A percentile compares a stretch with the other conserved stretches of the same genome.
Conservation (phyloP, 2,797 vertebrate species). For the Periophthalmus magnuspinnatus region DNA sequence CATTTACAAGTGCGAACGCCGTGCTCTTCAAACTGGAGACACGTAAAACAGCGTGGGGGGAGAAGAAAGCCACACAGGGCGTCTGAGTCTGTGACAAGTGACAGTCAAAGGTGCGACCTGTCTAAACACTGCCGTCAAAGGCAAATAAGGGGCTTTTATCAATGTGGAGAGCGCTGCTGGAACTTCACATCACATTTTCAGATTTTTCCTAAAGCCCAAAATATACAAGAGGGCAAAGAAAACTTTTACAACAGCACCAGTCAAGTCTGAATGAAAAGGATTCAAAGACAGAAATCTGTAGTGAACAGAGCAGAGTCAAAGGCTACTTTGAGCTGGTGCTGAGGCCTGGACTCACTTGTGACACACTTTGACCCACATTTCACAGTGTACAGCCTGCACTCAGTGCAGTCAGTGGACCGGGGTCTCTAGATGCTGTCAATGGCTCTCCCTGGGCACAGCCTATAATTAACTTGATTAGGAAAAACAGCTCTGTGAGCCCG, state of each 20-base stretch:
- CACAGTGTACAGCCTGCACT: conserved; percentile 46
- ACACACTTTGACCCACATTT: conserved; percentile 59
- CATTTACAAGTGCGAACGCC: conserved; percentile 57
- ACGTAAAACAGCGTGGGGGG: conserved; percentile 13
- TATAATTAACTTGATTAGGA: conserved; percentile 79
- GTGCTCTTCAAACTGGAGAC: conserved; percentile 50
- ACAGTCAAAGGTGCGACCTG: conserved; percentile 23
- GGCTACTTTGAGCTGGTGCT: not conserved
- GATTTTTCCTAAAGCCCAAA: conserved; percentile 12
- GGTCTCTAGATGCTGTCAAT: conserved; percentile 56
- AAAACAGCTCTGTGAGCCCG: conserved; percentile 55
- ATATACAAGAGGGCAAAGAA: conserved; percentile 10
- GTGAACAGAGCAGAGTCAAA: conserved; percentile 30
- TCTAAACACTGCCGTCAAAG: conserved; percentile 19
- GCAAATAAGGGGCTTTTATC: conserved; percentile 17
- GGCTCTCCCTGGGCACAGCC: conserved; percentile 54
- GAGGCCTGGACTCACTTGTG: conserved; percentile 36
- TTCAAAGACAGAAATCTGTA: conserved; percentile 21
- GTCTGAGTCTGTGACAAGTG: conserved; percentile 34
- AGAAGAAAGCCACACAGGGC: conserved; percentile 31
- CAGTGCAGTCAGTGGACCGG: conserved; percentile 61
- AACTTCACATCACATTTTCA: conserved; percentile 6
- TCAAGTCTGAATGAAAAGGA: conserved; percentile 15
- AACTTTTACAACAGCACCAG: conserved; percentile 18
- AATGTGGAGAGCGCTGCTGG: not conserved